A percentile compares a stretch with the other conserved stretches of the same genome.
Evolutionary conservation across 2,113 vertebrate genomes (phyloP).

Genomic region (Atractosteus spatula): DNA sequence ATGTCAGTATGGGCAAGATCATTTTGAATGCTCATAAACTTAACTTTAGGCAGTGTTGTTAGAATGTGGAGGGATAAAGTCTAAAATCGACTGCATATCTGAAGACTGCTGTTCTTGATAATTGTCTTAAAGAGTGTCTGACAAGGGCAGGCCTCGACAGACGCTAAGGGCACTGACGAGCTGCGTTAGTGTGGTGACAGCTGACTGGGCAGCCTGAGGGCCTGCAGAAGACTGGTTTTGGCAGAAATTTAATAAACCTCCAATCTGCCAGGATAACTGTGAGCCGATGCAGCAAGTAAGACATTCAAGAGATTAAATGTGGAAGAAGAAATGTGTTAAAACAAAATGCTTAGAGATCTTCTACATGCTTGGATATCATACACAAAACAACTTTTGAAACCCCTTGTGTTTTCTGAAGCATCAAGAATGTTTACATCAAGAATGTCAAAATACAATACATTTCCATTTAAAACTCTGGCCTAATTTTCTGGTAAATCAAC

Average conservation of each 20-base stretch:
- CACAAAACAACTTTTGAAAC: too few relatives aligned
- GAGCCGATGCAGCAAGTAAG: background rate
- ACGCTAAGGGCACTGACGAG: slow-evolving; percentile 24
- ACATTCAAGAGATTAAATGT: too few relatives aligned
- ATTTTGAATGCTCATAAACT: background rate
- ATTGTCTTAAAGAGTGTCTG: slow-evolving; percentile 33
- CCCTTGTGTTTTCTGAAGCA: too few relatives aligned
- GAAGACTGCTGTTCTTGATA: slow-evolving; percentile 12
- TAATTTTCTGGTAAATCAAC: too few relatives aligned
- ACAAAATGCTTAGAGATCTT: too few relatives aligned
- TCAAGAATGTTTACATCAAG: too few relatives aligned
- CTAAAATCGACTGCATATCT: background rate
- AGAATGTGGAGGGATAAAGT: background rate
- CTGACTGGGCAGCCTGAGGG: slow-evolving; percentile 30
- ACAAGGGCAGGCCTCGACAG: slow-evolving; percentile 24
- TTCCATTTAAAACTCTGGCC: too few relatives aligned
- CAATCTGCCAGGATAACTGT: background rate
- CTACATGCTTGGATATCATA: too few relatives aligned
- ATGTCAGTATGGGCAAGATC: too few relatives aligned
- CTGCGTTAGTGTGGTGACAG: slow-evolving; percentile 29
- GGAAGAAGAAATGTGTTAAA: too few relatives aligned
- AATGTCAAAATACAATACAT: too few relatives aligned
- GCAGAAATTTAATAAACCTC: slow-evolving; percentile 18
- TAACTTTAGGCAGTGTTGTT: slow-evolving; percentile 9
- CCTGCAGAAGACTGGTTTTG: slow-evolving; percentile 14